These are phyloP conservation scores for Nothoprocta pentlandii DNA, from an alignment of 2,113 vertebrate species.

Conservation along the genomic window DNA sequence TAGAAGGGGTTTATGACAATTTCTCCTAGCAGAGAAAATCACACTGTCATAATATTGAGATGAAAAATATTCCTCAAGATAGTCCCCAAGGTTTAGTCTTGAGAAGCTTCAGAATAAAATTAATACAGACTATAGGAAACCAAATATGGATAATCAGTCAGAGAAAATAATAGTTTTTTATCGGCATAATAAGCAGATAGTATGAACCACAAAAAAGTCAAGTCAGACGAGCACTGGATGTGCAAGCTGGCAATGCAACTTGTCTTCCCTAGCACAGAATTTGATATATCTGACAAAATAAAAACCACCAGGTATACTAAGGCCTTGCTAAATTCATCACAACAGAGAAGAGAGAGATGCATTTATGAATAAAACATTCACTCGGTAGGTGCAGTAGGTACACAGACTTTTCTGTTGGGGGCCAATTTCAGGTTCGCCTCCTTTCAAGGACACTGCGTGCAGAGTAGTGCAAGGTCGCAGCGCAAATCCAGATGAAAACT, in stretches of 20 bases:
- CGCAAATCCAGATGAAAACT: neutral
- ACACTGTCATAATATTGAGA: neutral
- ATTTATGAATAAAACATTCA: neutral
- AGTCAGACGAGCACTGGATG: neutral
- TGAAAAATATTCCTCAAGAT: neutral
- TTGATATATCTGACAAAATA: neutral
- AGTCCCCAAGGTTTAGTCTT: neutral
- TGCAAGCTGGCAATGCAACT: neutral
- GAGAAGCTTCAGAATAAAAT: neutral
- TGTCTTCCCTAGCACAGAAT: neutral
- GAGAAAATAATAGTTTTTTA: neutral
- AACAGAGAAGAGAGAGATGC: neutral
- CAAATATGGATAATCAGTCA: neutral
- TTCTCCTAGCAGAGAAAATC: neutral
- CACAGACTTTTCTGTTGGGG: neutral
- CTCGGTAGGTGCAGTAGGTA: neutral
- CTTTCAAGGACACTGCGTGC: neutral
- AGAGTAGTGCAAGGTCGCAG: neutral
- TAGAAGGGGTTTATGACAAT: neutral
- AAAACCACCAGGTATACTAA: neutral
- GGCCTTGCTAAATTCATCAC: neutral
- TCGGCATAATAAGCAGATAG: neutral
- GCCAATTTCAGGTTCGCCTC: neutral
- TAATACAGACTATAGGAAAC: neutral
- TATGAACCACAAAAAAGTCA: neutral